Conservation (phyloP, 1,140 invertebrate genomes). For the Cylas formicarius region DNA sequence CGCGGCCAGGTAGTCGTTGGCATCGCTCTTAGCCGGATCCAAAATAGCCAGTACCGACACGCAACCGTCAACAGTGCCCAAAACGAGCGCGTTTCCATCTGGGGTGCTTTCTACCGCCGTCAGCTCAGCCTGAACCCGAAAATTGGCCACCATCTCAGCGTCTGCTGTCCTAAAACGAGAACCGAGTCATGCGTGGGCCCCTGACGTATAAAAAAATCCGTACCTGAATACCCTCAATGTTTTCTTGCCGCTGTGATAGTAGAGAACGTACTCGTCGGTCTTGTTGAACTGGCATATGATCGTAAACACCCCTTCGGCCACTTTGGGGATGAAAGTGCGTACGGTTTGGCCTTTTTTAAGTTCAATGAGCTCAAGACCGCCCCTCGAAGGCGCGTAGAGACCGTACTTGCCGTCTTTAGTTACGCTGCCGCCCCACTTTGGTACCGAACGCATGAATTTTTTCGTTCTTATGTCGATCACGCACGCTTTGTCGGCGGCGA, state of each 20-base stretch:
- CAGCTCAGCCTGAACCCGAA: constrained; percentile 84
- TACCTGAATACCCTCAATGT: constrained; percentile 86
- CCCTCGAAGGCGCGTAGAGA: constrained; percentile 81
- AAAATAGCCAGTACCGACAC: constrained; percentile 86
- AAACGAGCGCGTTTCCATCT: constrained; percentile 73
- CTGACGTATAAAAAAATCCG: background rate
- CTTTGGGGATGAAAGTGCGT: constrained; percentile 80
- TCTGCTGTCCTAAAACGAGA: constrained; percentile 62
- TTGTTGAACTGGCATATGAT: constrained; percentile 91
- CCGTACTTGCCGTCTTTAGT: constrained; percentile 86
- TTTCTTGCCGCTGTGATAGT: constrained; percentile 92
- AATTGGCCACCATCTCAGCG: constrained; percentile 87
- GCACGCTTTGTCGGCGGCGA: constrained; percentile 84
- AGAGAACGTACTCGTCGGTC: constrained; percentile 91
- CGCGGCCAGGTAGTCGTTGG: constrained; percentile 56
- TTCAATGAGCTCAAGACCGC: constrained; percentile 86
- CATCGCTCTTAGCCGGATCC: constrained; percentile 62
- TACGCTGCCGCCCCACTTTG: constrained; percentile 76
- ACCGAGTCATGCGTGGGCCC: background rate
- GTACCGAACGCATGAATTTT: constrained; percentile 65
- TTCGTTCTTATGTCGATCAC: constrained; percentile 77
- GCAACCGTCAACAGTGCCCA: constrained; percentile 90
- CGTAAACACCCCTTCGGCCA: constrained; percentile 95
- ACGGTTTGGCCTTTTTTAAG: constrained; percentile 75
- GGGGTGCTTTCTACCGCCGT: constrained; percentile 76